Conservation (phyloP, 2,888 invertebrate species). For the Sinohyriopsis cumingii region DNA sequence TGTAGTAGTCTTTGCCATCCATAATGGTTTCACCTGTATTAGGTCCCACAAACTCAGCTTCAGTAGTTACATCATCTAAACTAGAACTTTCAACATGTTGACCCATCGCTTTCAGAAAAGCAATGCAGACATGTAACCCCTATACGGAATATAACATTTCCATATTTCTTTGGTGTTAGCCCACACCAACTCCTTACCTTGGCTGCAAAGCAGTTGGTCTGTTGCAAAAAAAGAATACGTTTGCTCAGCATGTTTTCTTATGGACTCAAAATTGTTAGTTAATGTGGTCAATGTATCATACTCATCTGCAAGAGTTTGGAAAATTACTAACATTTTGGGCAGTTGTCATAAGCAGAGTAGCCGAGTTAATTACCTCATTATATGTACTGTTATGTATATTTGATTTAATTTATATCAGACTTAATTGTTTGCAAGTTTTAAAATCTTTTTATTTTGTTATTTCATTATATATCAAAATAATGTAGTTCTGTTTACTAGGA, state of each 20-base stretch:
- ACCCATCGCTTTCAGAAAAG: slow-evolving; percentile 13
- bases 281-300: neutral
- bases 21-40: slow-evolving; percentile 4
- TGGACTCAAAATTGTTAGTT: neutral
- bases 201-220: slow-evolving; percentile 19
- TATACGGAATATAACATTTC: slow-evolving; percentile 12
- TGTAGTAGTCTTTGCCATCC: slow-evolving; percentile 14
- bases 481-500: no score
- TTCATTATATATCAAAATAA: no score
- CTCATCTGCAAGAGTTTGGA: no score
- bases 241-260: neutral
- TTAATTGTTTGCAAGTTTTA: no score
- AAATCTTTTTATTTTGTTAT: no score
- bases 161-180: slow-evolving; percentile 3
- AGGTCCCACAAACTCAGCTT: slow-evolving; percentile 6
- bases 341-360: no score
- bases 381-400: no score
- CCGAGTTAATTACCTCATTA: no score
- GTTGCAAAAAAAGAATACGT: neutral
- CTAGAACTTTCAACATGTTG: slow-evolving; percentile 19
- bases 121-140: slow-evolving; percentile 4
- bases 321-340: no score
- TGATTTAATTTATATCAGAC: no score
- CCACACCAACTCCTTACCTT: slow-evolving; percentile 13
- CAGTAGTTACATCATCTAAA: slow-evolving; percentile 12